Base-by-base conservation (phyloP, 2,113 vertebrate genomes). In the Microtus ochrogaster region DNA sequence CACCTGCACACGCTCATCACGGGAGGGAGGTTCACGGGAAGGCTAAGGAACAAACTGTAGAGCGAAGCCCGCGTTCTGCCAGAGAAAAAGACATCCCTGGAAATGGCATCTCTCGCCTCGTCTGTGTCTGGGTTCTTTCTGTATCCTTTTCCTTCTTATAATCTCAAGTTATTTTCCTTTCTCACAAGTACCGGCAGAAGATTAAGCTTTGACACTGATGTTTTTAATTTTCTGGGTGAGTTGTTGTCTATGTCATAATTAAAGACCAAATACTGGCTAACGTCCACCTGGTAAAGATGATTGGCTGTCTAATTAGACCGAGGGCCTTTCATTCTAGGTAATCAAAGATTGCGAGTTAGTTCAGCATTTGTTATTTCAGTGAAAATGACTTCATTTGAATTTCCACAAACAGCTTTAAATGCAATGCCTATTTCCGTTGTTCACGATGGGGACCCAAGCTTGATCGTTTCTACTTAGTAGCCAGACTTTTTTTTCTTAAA, bases 321-420 rank as follows among this genome's bases (percentile, higher is more conserved):
- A 92, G 3, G 89, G 41, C 19, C 72, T 86, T 97, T 92, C 76
- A 87, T 52, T 90, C 36, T 83, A 19, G 88, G 44, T 73, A 81
- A 70, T 77, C 74, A 95, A 95, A 92, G 16, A 65, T 83, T 87
- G 55, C 76, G 85, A 61, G 52, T 96, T 93, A 82, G 44, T 92
- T 94, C 5, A 89, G 86, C 78, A 95, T 82, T 94, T 82, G 84
- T 88, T 76, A 81, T 4, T 47, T 66, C 52, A 78, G 30, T 95
- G 82, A 91, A 97, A 96, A 96, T 72, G 19, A 41, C 65, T 96
- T 70, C 81, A 89, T 74, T 82, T 95, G 88, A 89, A 83, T 95
- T 92, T 92, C 72, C 52, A 88, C 63, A 87, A 92, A 36, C 47
- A 91, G 79, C 17, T 94, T 97, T 93, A 74, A 74, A 82, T 90